Evolutionary conservation across 2,888 invertebrate species (phyloP), one percentile per base, ranked within the genome.

Genomic region (Diplolepis rosae): DNA sequence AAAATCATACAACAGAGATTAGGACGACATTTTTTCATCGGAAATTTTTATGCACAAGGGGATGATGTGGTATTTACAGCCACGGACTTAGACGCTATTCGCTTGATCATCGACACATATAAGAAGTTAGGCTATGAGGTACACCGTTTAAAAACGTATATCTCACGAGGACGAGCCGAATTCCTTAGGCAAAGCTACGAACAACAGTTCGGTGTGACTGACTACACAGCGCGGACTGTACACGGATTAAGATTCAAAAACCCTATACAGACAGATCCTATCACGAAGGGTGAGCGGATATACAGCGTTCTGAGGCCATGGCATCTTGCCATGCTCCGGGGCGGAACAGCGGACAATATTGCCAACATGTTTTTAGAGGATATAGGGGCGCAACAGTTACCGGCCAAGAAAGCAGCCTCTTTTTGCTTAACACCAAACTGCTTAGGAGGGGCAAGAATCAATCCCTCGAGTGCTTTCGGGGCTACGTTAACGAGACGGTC

Each of bases 281-380:
- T 56, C 5, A 24, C 30, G 0, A 18, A 28, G 32, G 24, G 24
- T 0, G 56, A 56, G n/a, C 1, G 56, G 30, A 1, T 56, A 0
- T 56, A 56, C 2, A 50, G 50, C 7, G 9, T 18, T 9, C 7
- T 50, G 0, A 22, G 22, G 2, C 56, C 27, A 13, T 56, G 56
- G 56, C 56, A 56, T 30, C 28, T 56, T 13, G 30, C n/a, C 0
- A 9, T 28, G 56, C 22, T 56, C 0, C 6, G 56, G 1, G 56
- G 32, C 4, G 30, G 56, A 0, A 6, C 9, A 1, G 2, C 27
- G 0, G 3, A 0, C 0, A 0, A 11, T 0, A 13, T 35, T 0
- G 35, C 13, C 11, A 4, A 11, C 2, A 35, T 35, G 13, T 35
- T 35, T 1, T 1, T 35, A n/a, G 50, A 50, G 50, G 50, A 50